Percentiles rank a stretch among this genome's conserved stretches.
These are phyloP conservation scores for Bombus haemorrhoidalis DNA, from an alignment of 1,140 invertebrate species.

Conservation along the genomic window DNA sequence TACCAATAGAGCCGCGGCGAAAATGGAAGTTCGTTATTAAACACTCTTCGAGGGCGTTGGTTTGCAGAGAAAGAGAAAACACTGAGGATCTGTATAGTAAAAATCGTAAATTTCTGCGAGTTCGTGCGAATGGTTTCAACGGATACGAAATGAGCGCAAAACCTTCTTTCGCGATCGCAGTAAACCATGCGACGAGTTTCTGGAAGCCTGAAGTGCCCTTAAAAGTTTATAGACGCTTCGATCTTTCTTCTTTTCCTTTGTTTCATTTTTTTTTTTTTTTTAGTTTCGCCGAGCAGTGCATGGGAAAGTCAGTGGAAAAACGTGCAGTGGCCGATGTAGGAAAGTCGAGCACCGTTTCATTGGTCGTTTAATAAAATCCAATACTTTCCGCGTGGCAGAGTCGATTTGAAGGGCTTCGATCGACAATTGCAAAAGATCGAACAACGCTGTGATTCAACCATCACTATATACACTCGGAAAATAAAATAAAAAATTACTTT, in stretches of 20 bases:
- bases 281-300: not conserved
- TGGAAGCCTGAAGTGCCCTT: not conserved
- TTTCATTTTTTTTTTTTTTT: not conserved
- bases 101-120: not conserved
- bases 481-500: not conserved
- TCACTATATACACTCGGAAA: not conserved
- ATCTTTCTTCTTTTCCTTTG: not conserved
- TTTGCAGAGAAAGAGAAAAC: not conserved
- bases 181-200: not conserved
- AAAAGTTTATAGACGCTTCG: not conserved
- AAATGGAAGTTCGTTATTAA: not conserved
- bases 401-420: conserved; percentile 30
- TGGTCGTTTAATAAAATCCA: conserved; percentile 27
- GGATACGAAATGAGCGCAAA: not conserved
- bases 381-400: not conserved
- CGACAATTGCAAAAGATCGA: conserved; percentile 3
- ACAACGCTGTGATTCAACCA: not conserved
- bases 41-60: not conserved
- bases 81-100: not conserved
- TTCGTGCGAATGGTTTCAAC: not conserved
- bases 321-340: not conserved
- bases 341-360: not conserved
- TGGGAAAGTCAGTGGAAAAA: not conserved
- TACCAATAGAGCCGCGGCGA: no score
- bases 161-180: not conserved